Percentiles rank a stretch among this genome's conserved stretches.
Evolutionary conservation across 2,113 vertebrate genomes (phyloP).

Genomic region (Machaerirhynchus nigripectus): DNA sequence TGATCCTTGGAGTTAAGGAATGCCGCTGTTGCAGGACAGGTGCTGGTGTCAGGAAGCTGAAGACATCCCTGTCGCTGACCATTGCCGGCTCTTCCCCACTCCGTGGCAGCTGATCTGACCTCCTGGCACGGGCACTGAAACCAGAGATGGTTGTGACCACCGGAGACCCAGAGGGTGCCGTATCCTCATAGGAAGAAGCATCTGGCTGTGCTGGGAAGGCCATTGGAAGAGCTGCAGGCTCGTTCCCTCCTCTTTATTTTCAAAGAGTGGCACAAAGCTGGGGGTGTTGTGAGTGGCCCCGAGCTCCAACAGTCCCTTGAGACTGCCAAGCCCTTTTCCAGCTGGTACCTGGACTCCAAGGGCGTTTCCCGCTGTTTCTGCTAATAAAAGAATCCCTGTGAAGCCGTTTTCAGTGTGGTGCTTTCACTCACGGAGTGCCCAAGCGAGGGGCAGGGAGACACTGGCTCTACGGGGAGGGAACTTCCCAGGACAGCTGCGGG

Average conservation of each 20-base stretch:
- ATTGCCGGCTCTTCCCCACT: neutral
- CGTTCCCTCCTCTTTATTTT: neutral
- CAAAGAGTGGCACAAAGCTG: neutral
- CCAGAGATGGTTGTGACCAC: fast-evolving
- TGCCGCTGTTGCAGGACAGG: neutral
- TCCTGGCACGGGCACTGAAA: neutral
- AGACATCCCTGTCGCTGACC: neutral
- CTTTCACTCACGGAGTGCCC: neutral
- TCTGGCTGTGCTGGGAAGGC: neutral
- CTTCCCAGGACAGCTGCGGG: fast-evolving
- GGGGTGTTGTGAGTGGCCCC: fast-evolving
- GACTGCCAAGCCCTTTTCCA: neutral
- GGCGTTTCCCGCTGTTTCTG: neutral
- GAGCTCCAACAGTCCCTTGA: fast-evolving
- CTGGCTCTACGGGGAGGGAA: fast-evolving
- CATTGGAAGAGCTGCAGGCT: neutral
- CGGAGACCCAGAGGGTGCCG: neutral
- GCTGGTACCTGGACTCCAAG: neutral
- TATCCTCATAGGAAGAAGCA: slow-evolving; percentile 13
- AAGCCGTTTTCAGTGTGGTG: neutral
- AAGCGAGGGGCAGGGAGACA: neutral
- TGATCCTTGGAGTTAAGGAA: neutral
- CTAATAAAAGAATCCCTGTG: neutral
- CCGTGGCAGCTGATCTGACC: neutral
- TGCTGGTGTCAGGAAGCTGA: neutral